phyloP scores from a whole-genome alignment of 1,140 invertebrate genomes.

The Atta colombica region DNA sequence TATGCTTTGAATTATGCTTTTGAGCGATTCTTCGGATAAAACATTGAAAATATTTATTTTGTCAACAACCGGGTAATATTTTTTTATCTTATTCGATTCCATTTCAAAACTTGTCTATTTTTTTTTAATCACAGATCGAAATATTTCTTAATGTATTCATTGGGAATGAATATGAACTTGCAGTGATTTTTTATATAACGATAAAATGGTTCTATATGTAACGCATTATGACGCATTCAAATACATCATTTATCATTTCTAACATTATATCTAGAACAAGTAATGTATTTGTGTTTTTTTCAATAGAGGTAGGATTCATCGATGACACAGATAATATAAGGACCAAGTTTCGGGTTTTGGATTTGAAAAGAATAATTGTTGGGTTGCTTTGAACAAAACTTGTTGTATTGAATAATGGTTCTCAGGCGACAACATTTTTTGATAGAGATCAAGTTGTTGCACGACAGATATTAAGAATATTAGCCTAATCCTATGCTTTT shows the following conservation, averaged over 20 bases:
- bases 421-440: slow-evolving; percentile 61
- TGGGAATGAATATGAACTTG: slow-evolving; percentile 33
- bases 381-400: slow-evolving; percentile 63
- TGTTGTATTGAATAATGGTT: slow-evolving; percentile 75
- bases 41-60: not conserved
- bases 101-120: slow-evolving; percentile 41
- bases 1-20: slow-evolving; percentile 36
- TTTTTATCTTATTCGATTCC: not conserved
- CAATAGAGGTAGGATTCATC: not conserved
- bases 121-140: not conserved
- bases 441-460: slow-evolving; percentile 61
- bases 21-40: slow-evolving; percentile 55
- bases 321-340: slow-evolving; percentile 59
- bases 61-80: no score
- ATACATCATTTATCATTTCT: no score
- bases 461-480: slow-evolving; percentile 62
- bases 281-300: no score
- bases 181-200: no score
- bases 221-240: no score
- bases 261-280: no score
- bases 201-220: no score
- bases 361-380: slow-evolving; percentile 63
- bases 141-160: slow-evolving; percentile 68
- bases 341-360: slow-evolving; percentile 66
- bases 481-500: slow-evolving; percentile 78